Evolutionary conservation across 2,888 invertebrate genomes (phyloP).

Genomic region (Embidobia sp.): DNA sequence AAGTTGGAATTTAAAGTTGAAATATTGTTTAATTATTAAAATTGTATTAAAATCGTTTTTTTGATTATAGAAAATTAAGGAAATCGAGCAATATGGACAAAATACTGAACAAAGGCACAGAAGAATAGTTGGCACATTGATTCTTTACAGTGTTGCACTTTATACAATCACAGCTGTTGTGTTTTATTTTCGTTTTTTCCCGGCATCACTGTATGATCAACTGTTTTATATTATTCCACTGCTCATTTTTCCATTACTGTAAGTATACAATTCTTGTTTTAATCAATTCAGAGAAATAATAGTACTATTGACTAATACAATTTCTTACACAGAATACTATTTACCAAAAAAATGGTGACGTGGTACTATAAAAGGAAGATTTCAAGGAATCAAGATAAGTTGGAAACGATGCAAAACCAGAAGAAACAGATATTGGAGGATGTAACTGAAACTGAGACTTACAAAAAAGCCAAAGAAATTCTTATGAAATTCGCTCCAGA

Average conservation of each 20-base stretch:
- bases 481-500: constrained; percentile 92
- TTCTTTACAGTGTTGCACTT: constrained; percentile 86
- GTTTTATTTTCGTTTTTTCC: constrained; percentile 91
- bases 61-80: constrained; percentile 85
- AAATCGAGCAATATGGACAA: constrained; percentile 90
- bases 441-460: constrained; percentile 98
- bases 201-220: constrained; percentile 88
- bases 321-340: constrained; percentile 86
- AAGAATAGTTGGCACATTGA: constrained; percentile 90
- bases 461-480: constrained; percentile 95
- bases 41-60: constrained; percentile 6
- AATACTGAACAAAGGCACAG: constrained; percentile 91
- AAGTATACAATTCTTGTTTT: constrained; percentile 81
- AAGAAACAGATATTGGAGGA: constrained; percentile 95
- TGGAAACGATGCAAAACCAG: constrained; percentile 88
- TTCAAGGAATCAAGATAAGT: constrained; percentile 88
- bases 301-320: constrained; percentile 3
- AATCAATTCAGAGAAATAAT: constrained; percentile 22
- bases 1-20: not conserved
- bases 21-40: constrained; percentile 2
- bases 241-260: constrained; percentile 92
- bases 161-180: constrained; percentile 88
- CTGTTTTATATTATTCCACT: constrained; percentile 90
- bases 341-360: constrained; percentile 89
- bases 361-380: constrained; percentile 95